phyloP scores from a whole-genome alignment of 2,888 invertebrate species.

The Synanthedon myopaeformis region DNA sequence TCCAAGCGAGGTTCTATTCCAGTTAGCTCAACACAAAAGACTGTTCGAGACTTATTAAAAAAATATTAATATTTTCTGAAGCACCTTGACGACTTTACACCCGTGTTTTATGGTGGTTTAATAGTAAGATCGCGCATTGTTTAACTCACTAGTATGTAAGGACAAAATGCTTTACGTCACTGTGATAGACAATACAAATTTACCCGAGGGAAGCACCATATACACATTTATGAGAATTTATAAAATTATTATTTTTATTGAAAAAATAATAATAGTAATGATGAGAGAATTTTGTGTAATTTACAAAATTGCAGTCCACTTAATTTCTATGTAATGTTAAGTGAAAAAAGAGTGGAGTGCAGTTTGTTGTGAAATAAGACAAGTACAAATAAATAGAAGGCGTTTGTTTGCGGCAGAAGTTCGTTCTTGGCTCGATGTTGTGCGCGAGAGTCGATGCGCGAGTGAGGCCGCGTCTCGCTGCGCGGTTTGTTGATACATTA shows the following conservation, averaged over 20 bases:
- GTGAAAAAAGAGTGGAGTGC: neutral
- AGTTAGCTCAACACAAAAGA: conserved; percentile 65
- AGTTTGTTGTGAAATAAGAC: conserved; percentile 1
- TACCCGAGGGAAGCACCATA: conserved; percentile 51
- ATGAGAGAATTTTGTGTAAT: conserved; percentile 26
- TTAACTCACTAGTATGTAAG: conserved; percentile 68
- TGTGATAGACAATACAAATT: conserved; percentile 65
- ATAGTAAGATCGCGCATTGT: conserved; percentile 57
- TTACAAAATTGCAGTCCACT: neutral
- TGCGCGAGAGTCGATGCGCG: conserved; percentile 14
- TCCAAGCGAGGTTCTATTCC: conserved; percentile 51
- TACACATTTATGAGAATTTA: conserved; percentile 41
- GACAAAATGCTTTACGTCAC: conserved; percentile 66
- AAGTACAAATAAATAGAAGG: conserved; percentile 53
- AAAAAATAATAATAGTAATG: neutral
- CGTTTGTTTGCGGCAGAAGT: conserved; percentile 48
- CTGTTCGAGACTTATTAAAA: conserved; percentile 59
- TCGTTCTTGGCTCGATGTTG: conserved; percentile 6
- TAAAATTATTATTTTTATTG: conserved; percentile 25
- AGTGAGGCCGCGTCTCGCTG: conserved; percentile 57
- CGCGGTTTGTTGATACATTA: conserved; percentile 68
- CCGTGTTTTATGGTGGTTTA: conserved; percentile 63
- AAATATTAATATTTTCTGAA: conserved; percentile 56
- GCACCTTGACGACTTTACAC: conserved; percentile 60
- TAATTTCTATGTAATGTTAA: neutral